phyloP scores from a whole-genome alignment of 2,797 vertebrate species.

The Danio albolineatus region DNA sequence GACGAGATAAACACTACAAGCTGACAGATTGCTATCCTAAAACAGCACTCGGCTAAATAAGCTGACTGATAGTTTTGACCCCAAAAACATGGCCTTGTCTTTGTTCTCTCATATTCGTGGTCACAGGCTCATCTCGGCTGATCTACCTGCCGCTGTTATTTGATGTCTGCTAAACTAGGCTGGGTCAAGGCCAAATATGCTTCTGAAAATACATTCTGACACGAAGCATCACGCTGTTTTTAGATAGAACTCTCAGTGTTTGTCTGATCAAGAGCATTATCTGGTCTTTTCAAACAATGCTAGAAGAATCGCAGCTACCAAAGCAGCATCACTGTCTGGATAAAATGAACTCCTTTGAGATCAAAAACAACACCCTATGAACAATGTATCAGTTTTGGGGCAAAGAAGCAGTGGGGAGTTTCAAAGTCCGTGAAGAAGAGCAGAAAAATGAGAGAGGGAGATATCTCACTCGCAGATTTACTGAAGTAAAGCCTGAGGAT shows the following conservation, averaged over 20 bases:
- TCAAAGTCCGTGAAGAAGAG: neutral
- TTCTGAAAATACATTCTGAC: conserved; percentile 27
- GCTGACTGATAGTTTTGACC: conserved; percentile 26
- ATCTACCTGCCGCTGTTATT: conserved; percentile 10
- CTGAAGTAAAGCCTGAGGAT: neutral
- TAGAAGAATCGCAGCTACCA: conserved; percentile 10
- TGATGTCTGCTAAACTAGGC: conserved; percentile 29
- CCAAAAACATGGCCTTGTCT: conserved; percentile 32
- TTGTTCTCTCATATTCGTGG: conserved; percentile 26
- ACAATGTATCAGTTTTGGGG: conserved; percentile 10
- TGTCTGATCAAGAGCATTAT: conserved; percentile 19
- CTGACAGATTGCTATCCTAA: conserved; percentile 14
- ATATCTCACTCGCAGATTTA: conserved; percentile 8
- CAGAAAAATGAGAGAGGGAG: neutral
- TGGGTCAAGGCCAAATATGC: conserved; percentile 3
- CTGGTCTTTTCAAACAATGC: conserved; percentile 14
- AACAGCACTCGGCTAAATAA: conserved; percentile 5
- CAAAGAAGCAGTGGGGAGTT: conserved; percentile 8
- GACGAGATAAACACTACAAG: neutral
- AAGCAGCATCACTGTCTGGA: conserved; percentile 3
- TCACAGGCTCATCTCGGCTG: conserved; percentile 26
- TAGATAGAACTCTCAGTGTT: neutral
- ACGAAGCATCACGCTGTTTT: neutral
- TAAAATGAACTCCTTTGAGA: conserved; percentile 20
- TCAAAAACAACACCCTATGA: neutral